Evolutionary conservation across 2,113 vertebrate species (phyloP).

Genomic region (Aythya baeri): DNA sequence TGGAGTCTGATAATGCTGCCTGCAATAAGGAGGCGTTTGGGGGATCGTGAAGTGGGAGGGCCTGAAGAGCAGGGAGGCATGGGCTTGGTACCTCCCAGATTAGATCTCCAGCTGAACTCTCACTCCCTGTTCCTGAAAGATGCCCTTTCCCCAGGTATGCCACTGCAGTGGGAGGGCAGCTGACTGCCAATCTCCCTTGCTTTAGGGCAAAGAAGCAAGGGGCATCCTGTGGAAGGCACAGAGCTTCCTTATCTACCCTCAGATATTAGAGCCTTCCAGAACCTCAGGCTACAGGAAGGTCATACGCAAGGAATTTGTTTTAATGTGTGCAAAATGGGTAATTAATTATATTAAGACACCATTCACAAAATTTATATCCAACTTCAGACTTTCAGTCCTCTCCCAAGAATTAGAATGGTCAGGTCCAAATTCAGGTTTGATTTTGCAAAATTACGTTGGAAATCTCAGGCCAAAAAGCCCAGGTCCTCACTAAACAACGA

Average conservation of each 20-base stretch:
- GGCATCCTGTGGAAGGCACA: neutral
- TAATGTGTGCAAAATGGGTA: neutral
- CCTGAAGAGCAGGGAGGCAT: neutral
- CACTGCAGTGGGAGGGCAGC: neutral
- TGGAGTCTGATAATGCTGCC: neutral
- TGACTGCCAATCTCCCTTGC: neutral
- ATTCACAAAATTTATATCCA: neutral
- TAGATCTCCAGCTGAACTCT: neutral
- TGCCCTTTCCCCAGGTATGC: neutral
- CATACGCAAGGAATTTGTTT: neutral
- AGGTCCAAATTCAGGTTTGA: neutral
- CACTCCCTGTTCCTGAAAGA: neutral
- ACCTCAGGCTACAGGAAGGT: neutral
- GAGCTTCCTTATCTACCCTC: neutral
- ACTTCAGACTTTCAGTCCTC: neutral
- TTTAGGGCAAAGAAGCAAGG: neutral
- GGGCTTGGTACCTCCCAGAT: neutral
- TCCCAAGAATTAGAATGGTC: neutral
- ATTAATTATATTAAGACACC: neutral
- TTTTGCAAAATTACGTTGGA: neutral
- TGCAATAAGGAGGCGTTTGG: neutral
- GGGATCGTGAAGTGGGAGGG: neutral
- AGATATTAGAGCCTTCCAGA: neutral
- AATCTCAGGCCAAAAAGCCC: neutral
- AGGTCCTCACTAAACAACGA: neutral